Evolutionary conservation across 2,113 vertebrate genomes (phyloP).

Genomic region (Gymnarchus niloticus): DNA sequence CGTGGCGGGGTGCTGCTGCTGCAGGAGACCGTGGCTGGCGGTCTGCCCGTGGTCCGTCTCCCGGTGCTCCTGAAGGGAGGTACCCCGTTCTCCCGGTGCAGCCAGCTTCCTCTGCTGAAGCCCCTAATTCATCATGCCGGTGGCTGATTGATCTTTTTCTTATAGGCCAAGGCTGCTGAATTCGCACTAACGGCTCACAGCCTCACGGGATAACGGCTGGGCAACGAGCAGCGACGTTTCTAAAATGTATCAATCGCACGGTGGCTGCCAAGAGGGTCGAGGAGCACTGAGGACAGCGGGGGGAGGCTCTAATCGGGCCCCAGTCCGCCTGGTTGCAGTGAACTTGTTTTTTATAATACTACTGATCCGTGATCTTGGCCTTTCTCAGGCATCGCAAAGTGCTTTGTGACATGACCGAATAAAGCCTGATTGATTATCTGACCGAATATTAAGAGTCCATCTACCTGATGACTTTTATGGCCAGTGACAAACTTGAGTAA

Average conservation of each 20-base stretch:
- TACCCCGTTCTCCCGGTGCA: constrained; percentile 50
- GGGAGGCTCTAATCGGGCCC: neutral
- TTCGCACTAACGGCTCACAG: constrained; percentile 57
- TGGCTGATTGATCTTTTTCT: constrained; percentile 80
- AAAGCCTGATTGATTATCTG: too few species aligned
- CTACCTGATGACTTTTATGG: neutral
- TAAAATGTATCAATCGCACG: constrained; percentile 68
- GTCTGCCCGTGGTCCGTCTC: neutral
- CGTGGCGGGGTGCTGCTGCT: fast-evolving
- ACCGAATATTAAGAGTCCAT: neutral
- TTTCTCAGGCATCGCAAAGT: neutral
- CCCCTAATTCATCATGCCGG: constrained; percentile 76
- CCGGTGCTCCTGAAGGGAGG: neutral
- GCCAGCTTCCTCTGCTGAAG: constrained; percentile 54
- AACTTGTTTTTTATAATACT: neutral
- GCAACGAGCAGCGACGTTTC: constrained; percentile 65
- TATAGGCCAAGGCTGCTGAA: constrained; percentile 64
- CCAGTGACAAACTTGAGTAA: too few species aligned
- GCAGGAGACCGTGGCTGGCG: neutral
- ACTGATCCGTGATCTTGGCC: neutral
- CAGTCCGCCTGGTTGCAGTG: neutral
- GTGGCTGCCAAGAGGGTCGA: constrained; percentile 50
- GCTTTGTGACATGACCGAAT: neutral
- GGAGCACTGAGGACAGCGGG: constrained; percentile 27
- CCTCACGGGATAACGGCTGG: constrained; percentile 45